phyloP scores from a whole-genome alignment of 2,888 invertebrate genomes.

The Yponomeuta evonymella region DNA sequence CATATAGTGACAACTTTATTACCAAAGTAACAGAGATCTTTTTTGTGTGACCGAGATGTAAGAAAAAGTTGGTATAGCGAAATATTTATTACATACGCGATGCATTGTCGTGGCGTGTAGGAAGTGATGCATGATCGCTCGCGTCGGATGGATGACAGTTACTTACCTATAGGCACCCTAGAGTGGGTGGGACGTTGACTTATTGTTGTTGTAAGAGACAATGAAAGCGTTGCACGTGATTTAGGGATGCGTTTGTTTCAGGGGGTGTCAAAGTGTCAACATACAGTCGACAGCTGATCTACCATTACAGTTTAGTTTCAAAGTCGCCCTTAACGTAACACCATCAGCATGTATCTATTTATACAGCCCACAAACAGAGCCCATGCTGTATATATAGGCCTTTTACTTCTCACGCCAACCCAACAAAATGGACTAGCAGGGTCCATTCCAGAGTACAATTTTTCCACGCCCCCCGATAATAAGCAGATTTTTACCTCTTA shows the following conservation, averaged over 20 bases:
- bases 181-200: constrained; percentile 30
- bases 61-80: neutral
- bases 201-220: neutral
- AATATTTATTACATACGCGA: constrained; percentile 17
- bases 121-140: constrained; percentile 53
- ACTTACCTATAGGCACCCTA: constrained; percentile 34
- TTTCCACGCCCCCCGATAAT: too few species aligned
- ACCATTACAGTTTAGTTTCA: too few species aligned
- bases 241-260: neutral
- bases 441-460: too few species aligned
- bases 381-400: too few species aligned
- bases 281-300: neutral
- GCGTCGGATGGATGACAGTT: constrained; percentile 42
- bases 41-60: neutral
- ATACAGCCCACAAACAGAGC: too few species aligned
- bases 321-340: too few species aligned
- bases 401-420: too few species aligned
- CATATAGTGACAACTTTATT: neutral
- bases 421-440: too few species aligned
- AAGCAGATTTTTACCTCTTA: too few species aligned
- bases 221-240: neutral
- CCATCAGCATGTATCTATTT: too few species aligned
- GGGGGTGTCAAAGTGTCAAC: neutral
- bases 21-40: neutral
- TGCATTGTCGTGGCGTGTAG: constrained; percentile 33